Conservation (phyloP, 2,888 invertebrate species). For the Empis stercorea region DNA sequence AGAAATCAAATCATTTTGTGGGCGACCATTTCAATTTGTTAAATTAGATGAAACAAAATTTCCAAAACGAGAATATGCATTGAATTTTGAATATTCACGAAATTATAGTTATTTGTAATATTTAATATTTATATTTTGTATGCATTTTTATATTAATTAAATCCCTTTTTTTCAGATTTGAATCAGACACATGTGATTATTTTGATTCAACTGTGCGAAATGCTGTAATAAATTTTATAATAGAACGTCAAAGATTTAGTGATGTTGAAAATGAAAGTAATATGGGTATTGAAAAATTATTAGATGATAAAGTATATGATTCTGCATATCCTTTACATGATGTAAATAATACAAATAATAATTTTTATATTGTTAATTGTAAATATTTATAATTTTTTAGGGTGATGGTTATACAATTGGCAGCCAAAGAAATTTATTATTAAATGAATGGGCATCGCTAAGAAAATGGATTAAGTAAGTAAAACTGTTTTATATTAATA, state of each 20-base stretch:
- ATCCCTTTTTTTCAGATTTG: conserved; percentile 42
- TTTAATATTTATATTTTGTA: not conserved
- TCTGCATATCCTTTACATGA: conserved; percentile 67
- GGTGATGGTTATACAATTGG: conserved; percentile 40
- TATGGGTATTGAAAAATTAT: conserved; percentile 51
- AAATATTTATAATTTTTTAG: conserved; percentile 27
- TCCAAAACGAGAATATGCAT: conserved; percentile 46
- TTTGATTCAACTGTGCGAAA: conserved; percentile 53
- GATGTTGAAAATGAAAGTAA: conserved; percentile 37
- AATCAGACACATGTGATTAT: conserved; percentile 50
- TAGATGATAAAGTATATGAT: conserved; percentile 49
- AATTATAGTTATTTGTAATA: conserved; percentile 58
- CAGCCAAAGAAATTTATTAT: conserved; percentile 41
- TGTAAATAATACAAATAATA: conserved; percentile 39
- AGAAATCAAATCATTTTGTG: conserved; percentile 37
- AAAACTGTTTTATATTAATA: too few species aligned
- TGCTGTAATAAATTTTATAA: conserved; percentile 59
- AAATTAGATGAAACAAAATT: conserved; percentile 47
- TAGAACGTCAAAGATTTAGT: conserved; percentile 54
- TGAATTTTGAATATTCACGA: conserved; percentile 54
- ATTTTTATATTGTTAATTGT: not conserved
- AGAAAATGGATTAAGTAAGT: conserved; percentile 51
- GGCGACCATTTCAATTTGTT: conserved; percentile 41
- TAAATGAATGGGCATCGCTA: conserved; percentile 58
- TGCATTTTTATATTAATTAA: not conserved